These are phyloP conservation scores for Hyles vespertilio DNA, from an alignment of 1,140 invertebrate genomes.

Conservation along the genomic window DNA sequence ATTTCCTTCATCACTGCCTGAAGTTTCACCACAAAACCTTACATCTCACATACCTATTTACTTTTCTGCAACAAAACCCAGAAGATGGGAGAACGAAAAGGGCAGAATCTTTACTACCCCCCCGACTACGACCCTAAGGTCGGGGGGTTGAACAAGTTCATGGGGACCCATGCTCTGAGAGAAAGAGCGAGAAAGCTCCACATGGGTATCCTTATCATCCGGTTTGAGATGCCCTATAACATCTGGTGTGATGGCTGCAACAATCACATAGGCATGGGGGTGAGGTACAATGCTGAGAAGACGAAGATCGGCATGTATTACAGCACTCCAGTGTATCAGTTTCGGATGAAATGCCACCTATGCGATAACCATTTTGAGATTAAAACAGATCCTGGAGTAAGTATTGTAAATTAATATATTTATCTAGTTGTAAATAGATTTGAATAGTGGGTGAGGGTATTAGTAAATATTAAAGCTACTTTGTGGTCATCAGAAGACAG, in stretches of 20 bases:
- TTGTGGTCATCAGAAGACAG: too few relatives aligned
- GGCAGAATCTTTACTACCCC: conserved; percentile 98
- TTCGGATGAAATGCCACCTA: conserved; percentile 99
- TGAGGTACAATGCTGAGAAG: conserved; percentile 99
- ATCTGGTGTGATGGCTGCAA: conserved; percentile 95
- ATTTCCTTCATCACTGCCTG: too few relatives aligned
- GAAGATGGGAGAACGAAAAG: conserved; percentile 98
- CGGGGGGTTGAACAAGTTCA: conserved; percentile 95
- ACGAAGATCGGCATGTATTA: conserved; percentile 99
- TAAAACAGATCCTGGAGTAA: conserved; percentile 97
- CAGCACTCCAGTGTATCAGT: conserved; percentile 97
- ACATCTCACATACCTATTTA: too few relatives aligned
- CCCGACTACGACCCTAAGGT: conserved; percentile 97
- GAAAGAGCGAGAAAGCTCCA: conserved; percentile 96
- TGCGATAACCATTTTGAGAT: conserved; percentile 99
- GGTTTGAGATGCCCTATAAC: conserved; percentile 99
- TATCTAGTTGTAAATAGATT: neutral
- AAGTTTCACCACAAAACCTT: too few relatives aligned
- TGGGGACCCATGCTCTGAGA: conserved; percentile 96
- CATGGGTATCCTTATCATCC: conserved; percentile 97
- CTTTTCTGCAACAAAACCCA: too few relatives aligned
- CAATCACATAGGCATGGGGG: conserved; percentile 99
- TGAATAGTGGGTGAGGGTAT: too few relatives aligned
- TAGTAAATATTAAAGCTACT: too few relatives aligned
- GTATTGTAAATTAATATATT: conserved; percentile 34